Evolutionary conservation across 2,113 vertebrate species (phyloP).

Genomic region (Sander lucioperca): DNA sequence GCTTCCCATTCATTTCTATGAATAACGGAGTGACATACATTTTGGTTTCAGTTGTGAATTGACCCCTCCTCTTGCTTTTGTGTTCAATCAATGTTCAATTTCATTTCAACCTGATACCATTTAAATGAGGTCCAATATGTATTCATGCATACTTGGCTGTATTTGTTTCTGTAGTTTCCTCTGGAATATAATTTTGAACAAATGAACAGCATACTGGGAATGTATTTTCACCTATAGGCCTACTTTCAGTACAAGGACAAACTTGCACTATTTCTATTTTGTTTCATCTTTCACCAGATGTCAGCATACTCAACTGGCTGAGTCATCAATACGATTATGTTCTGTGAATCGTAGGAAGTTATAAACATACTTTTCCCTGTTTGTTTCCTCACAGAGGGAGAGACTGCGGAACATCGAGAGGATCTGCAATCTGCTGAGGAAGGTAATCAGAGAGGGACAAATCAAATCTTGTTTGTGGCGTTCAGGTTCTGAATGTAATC

Average conservation of each 20-base stretch:
- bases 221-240: no score
- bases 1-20: background rate
- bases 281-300: background rate
- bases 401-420: conserved; percentile 96
- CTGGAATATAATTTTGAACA: background rate
- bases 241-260: background rate
- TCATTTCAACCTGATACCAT: background rate
- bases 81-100: no score
- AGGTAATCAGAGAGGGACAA: conserved; percentile 83
- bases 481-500: background rate
- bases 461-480: background rate
- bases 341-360: background rate
- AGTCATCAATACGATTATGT: background rate
- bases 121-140: background rate
- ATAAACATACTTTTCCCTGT: background rate
- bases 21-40: background rate
- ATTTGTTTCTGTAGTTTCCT: background rate
- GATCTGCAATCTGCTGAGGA: conserved; percentile 96
- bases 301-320: background rate
- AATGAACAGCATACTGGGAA: background rate
- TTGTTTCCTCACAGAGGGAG: conserved; percentile 88
- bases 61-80: no score
- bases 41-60: background rate
- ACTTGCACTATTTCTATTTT: background rate
- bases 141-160: background rate